Conservation (phyloP, 2,113 vertebrate genomes). For the Oryctolagus cuniculus region DNA sequence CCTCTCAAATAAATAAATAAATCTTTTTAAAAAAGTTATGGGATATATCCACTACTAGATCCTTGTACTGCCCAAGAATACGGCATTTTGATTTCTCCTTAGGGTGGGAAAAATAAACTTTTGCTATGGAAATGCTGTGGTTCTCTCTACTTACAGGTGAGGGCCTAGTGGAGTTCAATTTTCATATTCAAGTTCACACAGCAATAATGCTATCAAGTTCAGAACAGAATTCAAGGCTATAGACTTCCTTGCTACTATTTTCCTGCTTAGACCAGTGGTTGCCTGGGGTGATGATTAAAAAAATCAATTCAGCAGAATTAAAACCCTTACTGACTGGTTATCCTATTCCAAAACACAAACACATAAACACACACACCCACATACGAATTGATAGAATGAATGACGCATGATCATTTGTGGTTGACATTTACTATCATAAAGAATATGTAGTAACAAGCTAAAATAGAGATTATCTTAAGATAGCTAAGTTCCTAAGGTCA, state of each 20-base stretch:
- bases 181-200: constrained; percentile 49
- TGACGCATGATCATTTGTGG: not conserved
- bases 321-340: constrained; percentile 45
- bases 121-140: not conserved
- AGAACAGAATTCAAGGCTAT: constrained; percentile 54
- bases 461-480: not conserved
- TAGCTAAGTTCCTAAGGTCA: not conserved
- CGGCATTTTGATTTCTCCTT: constrained; percentile 10
- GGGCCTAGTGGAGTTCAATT: constrained; percentile 24
- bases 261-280: constrained; percentile 49
- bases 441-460: constrained; percentile 2
- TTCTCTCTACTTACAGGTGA: not conserved
- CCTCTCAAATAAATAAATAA: no score
- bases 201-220: constrained; percentile 53
- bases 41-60: not conserved
- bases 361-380: not conserved
- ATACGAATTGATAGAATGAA: not conserved
- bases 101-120: not conserved
- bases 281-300: constrained; percentile 44
- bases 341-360: not conserved
- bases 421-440: constrained; percentile 16
- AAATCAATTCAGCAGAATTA: constrained; percentile 64
- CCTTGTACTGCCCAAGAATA: not conserved
- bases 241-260: constrained; percentile 24
- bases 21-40: not conserved